phyloP scores from a whole-genome alignment of 53 echinoderm and acorn worm species.

The Luidia sarsii region DNA sequence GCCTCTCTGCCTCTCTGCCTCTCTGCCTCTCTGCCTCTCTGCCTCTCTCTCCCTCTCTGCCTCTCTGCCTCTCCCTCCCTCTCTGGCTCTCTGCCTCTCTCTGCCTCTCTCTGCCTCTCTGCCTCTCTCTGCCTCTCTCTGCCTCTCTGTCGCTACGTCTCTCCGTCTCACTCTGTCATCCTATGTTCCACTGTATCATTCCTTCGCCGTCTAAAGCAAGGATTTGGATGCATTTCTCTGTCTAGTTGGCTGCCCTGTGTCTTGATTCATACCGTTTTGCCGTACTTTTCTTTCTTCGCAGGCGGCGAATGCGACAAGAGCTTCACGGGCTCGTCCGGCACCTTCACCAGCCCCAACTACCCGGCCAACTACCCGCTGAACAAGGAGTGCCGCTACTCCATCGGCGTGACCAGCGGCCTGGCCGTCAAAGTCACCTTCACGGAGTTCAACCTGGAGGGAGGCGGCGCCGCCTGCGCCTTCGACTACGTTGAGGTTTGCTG shows the following conservation, averaged over 20 bases:
- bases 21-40: no score
- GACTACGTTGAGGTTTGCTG: slow-evolving; percentile 76
- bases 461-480: slow-evolving; percentile 60
- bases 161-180: no score
- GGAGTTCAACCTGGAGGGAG: slow-evolving; percentile 77
- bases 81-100: no score
- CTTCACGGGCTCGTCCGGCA: slow-evolving; percentile 49
- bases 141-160: no score
- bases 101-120: no score
- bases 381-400: slow-evolving; percentile 60
- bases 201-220: not conserved
- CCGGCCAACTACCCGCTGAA: slow-evolving; percentile 83
- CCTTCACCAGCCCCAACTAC: slow-evolving; percentile 76
- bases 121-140: no score
- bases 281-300: not conserved
- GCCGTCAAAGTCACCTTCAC: slow-evolving; percentile 66
- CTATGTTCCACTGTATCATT: not conserved
- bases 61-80: no score
- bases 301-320: slow-evolving; percentile 29
- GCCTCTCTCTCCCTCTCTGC: no score
- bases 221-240: no score
- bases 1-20: no score
- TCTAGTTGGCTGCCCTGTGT: no score
- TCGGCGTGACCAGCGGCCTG: slow-evolving; percentile 46
- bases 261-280: no score